Evolutionary conservation across 1,140 invertebrate species (phyloP).

Genomic region (Aporrectodea caliginosa): DNA sequence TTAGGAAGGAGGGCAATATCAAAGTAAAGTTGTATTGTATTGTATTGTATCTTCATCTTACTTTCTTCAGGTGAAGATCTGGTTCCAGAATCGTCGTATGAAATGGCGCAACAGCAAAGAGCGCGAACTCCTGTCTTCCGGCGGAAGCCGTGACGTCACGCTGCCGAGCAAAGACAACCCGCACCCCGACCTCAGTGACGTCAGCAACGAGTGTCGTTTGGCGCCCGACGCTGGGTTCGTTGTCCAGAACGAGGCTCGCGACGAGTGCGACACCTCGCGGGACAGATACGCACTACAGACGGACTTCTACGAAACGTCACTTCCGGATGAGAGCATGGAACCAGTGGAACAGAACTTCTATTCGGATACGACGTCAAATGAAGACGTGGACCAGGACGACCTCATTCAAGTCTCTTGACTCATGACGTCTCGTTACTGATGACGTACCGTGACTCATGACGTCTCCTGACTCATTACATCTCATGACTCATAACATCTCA

Average conservation of each 20-base stretch:
- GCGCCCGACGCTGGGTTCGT: neutral
- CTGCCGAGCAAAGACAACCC: neutral
- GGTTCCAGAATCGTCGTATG: slow-evolving; percentile 59
- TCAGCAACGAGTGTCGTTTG: neutral
- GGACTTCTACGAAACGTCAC: neutral
- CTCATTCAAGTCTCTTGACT: neutral
- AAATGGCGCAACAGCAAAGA: slow-evolving; percentile 87
- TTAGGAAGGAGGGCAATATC: too few species aligned
- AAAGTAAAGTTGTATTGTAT: too few species aligned
- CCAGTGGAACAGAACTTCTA: neutral
- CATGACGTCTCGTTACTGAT: too few species aligned
- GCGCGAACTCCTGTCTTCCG: slow-evolving; percentile 69
- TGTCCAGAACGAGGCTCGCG: neutral
- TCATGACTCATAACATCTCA: too few species aligned
- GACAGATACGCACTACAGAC: neutral
- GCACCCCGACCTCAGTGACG: neutral
- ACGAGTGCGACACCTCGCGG: neutral
- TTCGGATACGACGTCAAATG: neutral
- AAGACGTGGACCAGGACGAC: neutral
- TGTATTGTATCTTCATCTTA: too few species aligned
- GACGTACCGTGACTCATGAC: too few species aligned
- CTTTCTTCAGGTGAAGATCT: slow-evolving; percentile 57
- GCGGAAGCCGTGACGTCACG: neutral
- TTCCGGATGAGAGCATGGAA: neutral
- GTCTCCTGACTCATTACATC: too few species aligned